phyloP scores from a whole-genome alignment of 2,797 vertebrate genomes.

The Argyrosomus regius region DNA sequence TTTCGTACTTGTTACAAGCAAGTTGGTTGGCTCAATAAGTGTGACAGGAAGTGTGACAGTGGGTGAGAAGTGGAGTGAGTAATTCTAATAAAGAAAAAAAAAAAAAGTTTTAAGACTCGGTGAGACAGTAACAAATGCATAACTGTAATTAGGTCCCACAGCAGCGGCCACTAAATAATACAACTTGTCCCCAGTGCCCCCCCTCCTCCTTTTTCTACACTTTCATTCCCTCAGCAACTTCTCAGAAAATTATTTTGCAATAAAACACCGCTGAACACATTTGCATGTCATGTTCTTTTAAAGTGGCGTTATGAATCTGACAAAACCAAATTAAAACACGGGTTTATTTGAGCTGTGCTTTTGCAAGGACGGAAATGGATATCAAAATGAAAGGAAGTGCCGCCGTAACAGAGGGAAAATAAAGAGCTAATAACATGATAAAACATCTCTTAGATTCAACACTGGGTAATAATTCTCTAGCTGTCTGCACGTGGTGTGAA shows the following conservation, averaged over 20 bases:
- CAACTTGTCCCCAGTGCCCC: constrained; percentile 63
- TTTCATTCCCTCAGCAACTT: constrained; percentile 84
- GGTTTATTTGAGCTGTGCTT: constrained; percentile 81
- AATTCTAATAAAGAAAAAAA: constrained; percentile 75
- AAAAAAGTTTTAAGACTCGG: constrained; percentile 76
- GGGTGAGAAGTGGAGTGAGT: constrained; percentile 71
- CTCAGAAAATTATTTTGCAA: constrained; percentile 86
- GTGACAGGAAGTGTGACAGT: constrained; percentile 65
- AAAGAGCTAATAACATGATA: constrained; percentile 86
- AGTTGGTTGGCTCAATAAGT: constrained; percentile 71
- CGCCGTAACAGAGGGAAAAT: constrained; percentile 67
- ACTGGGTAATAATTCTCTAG: constrained; percentile 91
- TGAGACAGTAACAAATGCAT: constrained; percentile 77
- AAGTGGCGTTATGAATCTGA: constrained; percentile 87
- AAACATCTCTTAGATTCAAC: constrained; percentile 91
- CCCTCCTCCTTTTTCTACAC: constrained; percentile 39
- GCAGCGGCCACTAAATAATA: constrained; percentile 83
- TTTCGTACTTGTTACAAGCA: constrained; percentile 68
- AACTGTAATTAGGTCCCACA: constrained; percentile 84
- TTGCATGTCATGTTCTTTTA: constrained; percentile 87
- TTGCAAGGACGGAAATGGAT: constrained; percentile 76
- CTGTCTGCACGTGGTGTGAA: constrained; percentile 72
- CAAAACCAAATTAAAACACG: constrained; percentile 87
- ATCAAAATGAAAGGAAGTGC: constrained; percentile 82
- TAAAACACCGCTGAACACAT: constrained; percentile 83